phyloP scores from a whole-genome alignment of 2,113 vertebrate genomes.

The Peromyscus californicus region DNA sequence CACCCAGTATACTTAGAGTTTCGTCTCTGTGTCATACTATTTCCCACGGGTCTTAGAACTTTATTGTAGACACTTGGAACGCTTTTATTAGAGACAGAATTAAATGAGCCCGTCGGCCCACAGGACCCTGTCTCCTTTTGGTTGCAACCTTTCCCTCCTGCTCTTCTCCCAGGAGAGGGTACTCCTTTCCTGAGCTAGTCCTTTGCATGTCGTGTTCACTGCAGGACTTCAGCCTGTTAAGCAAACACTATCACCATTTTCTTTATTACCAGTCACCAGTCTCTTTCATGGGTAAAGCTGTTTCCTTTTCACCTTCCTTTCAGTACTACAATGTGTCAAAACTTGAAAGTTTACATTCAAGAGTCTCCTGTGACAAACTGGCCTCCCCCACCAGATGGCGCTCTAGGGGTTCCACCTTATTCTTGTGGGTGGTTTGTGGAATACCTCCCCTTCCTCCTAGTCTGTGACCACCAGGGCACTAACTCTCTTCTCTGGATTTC shows the following conservation, averaged over 20 bases:
- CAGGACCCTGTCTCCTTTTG: background rate
- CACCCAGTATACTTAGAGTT: background rate
- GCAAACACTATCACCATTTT: background rate
- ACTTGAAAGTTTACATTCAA: background rate
- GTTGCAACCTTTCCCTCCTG: background rate
- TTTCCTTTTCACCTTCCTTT: background rate
- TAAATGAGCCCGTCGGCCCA: background rate
- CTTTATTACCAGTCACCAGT: background rate
- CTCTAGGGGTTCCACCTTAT: background rate
- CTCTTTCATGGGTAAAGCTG: constrained; percentile 31
- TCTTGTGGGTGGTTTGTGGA: background rate
- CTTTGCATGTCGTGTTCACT: background rate
- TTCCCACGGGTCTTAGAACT: background rate
- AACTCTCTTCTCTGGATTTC: background rate
- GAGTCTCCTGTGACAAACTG: background rate
- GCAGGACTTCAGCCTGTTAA: background rate
- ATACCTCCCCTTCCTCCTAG: background rate
- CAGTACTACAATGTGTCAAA: background rate
- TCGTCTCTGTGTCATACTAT: background rate
- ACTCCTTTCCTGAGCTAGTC: background rate
- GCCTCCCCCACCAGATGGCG: background rate
- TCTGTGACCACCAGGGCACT: background rate
- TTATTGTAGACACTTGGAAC: background rate
- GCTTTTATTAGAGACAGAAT: background rate
- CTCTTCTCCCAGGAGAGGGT: background rate